A percentile compares a stretch with the other conserved stretches of the same genome.
Conservation (phyloP, 2,888 invertebrate species). For the Orchesellides sinensis region DNA sequence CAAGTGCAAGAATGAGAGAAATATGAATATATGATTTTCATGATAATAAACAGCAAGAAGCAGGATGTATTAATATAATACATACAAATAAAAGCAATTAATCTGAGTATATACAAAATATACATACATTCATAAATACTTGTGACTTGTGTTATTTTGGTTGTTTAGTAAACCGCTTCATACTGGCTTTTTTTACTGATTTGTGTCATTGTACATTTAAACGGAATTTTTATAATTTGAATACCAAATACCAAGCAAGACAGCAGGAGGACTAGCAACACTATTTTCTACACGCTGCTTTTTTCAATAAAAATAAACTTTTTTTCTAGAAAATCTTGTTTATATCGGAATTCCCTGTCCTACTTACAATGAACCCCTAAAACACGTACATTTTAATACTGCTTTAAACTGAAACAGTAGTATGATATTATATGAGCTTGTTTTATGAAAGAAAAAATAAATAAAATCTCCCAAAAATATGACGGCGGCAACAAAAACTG, state of each 20-base stretch:
- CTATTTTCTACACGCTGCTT: background rate
- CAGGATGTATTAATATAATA: too few relatives aligned
- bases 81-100: too few relatives aligned
- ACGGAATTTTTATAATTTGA: background rate
- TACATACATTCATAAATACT: too few relatives aligned
- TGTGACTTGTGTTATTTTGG: background rate
- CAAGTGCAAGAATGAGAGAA: too few relatives aligned
- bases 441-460: background rate
- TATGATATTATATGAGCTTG: background rate
- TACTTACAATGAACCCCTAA: background rate
- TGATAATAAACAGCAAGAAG: too few relatives aligned
- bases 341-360: constrained; percentile 43
- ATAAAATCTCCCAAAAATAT: constrained; percentile 17
- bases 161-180: constrained; percentile 23
- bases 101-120: too few relatives aligned
- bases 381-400: background rate
- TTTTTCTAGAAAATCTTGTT: constrained; percentile 18
- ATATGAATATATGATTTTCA: too few relatives aligned
- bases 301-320: too few relatives aligned
- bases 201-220: constrained; percentile 13
- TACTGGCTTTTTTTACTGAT: constrained; percentile 22
- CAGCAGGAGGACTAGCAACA: background rate
- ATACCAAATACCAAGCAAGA: background rate
- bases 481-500: background rate
- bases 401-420: background rate